Conservation (phyloP, 2,888 invertebrate species). For the Megaustenia siamemsis region DNA sequence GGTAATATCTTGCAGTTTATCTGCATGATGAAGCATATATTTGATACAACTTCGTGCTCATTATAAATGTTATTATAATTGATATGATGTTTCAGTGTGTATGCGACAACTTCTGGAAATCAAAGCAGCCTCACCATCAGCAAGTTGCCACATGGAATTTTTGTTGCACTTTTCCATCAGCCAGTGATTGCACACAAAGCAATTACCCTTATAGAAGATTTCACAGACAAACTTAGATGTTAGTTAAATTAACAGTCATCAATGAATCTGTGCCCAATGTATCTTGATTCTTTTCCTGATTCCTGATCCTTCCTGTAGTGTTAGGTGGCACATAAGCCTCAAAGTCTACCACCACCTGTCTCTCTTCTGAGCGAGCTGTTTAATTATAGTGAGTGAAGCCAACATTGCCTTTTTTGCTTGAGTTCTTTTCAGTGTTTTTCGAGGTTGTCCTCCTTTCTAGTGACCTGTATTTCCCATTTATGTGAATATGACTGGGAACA, state of each 20-base stretch:
- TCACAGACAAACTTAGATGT: slow-evolving; percentile 27
- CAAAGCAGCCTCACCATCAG: slow-evolving; percentile 30
- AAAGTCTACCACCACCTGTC: not conserved
- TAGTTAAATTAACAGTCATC: not conserved
- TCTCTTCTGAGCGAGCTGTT: no score
- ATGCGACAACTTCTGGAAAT: slow-evolving; percentile 37
- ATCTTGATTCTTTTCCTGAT: not conserved
- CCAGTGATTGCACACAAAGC: slow-evolving; percentile 38
- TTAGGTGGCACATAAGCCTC: not conserved
- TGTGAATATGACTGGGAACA: no score
- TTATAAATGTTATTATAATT: not conserved
- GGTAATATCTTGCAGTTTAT: no score
- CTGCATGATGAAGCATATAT: no score
- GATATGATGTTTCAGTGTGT: slow-evolving; percentile 26
- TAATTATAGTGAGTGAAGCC: no score
- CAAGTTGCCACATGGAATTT: slow-evolving; percentile 32
- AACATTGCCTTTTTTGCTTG: no score
- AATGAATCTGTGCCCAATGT: not conserved
- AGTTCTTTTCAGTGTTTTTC: no score
- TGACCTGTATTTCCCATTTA: no score
- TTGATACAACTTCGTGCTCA: no score
- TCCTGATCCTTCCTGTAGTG: no score
- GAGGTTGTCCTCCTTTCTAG: no score
- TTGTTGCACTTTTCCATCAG: slow-evolving; percentile 30
- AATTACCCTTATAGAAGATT: slow-evolving; percentile 34